These are phyloP conservation scores for Drosophila eugracilis DNA, from an alignment of 1,140 invertebrate species.

Conservation along the genomic window DNA sequence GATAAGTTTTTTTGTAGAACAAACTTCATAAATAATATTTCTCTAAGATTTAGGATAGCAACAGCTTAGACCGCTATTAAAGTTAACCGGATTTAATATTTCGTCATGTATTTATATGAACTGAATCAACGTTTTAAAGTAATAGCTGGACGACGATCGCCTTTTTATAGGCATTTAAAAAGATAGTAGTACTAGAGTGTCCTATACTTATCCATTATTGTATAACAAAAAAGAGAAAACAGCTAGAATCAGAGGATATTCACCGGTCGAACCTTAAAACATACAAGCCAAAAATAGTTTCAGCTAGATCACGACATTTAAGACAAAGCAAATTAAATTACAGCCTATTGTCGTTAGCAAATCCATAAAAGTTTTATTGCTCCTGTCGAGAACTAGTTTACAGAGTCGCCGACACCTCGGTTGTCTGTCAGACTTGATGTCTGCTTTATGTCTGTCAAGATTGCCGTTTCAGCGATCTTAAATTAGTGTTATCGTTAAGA, in stretches of 20 bases:
- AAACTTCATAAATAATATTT: no score
- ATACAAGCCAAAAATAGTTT: constrained; percentile 13
- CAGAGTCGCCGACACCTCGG: constrained; percentile 1
- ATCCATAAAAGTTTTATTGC: constrained; percentile 38
- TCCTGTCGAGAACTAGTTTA: constrained; percentile 31
- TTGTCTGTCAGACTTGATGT: constrained; percentile 32
- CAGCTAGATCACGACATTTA: constrained; percentile 18
- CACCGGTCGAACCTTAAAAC: not conserved
- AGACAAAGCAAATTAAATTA: constrained; percentile 50
- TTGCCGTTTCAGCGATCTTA: not conserved
- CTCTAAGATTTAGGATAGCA: no score
- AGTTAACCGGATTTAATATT: constrained; percentile 12
- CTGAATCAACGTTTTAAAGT: not conserved
- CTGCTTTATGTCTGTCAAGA: constrained; percentile 14
- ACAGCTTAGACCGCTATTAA: constrained; percentile 5
- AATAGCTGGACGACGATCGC: not conserved
- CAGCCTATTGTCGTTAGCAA: constrained; percentile 35
- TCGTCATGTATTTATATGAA: not conserved
- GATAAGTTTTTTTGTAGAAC: no score
- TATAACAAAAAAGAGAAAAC: no score
- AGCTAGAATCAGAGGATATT: not conserved
- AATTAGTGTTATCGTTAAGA: not conserved
- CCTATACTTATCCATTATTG: no score
- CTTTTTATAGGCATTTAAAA: not conserved
- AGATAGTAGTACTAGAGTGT: no score